Evolutionary conservation across 2,888 invertebrate species (phyloP).

Genomic region (Stenodema calcarata): DNA sequence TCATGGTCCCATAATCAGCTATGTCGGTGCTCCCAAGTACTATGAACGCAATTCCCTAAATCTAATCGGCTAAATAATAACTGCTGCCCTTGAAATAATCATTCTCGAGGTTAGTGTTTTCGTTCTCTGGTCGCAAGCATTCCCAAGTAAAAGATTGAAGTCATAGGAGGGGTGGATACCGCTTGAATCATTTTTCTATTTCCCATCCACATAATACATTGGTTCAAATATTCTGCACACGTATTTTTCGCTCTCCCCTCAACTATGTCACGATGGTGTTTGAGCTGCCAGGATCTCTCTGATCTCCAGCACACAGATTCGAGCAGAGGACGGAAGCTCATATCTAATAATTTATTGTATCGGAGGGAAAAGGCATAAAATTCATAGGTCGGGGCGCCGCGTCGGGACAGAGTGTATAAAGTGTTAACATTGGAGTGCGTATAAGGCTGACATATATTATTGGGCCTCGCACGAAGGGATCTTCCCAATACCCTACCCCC

Average conservation of each 20-base stretch:
- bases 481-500: slow-evolving; percentile 49
- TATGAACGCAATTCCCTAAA: too few relatives aligned
- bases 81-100: too few relatives aligned
- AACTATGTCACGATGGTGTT: background rate
- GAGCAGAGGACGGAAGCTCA: background rate
- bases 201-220: background rate
- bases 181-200: background rate
- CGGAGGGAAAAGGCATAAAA: slow-evolving; percentile 28
- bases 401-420: slow-evolving; percentile 46
- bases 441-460: slow-evolving; percentile 55
- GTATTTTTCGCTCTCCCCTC: background rate
- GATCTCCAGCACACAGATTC: background rate
- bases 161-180: background rate
- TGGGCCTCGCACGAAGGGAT: slow-evolving; percentile 49
- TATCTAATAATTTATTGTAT: slow-evolving; percentile 33
- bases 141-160: background rate
- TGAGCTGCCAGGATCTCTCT: background rate
- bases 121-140: too few relatives aligned
- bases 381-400: slow-evolving; percentile 27
- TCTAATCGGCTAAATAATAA: too few relatives aligned
- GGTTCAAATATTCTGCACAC: background rate
- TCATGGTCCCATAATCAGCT: too few relatives aligned
- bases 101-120: too few relatives aligned
- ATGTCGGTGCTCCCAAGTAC: too few relatives aligned
- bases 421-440: slow-evolving; percentile 54